phyloP scores from a whole-genome alignment of 2,888 invertebrate species.

The Poecilus cupreus region DNA sequence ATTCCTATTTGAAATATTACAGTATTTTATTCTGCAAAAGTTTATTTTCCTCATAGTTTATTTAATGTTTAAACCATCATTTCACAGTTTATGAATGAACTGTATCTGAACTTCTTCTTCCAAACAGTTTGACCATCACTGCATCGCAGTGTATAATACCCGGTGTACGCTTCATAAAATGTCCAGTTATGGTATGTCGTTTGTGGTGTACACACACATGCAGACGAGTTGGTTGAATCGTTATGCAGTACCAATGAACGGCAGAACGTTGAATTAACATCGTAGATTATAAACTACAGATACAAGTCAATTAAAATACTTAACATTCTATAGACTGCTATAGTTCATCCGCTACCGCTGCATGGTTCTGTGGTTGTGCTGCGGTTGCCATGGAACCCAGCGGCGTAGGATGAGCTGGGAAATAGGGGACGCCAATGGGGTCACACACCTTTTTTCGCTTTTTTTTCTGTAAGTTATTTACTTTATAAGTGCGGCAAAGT shows the following conservation, averaged over 20 bases:
- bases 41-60: too few species aligned
- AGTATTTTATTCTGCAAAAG: too few species aligned
- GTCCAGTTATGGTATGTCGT: constrained; percentile 34
- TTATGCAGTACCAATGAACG: not conserved
- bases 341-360: constrained; percentile 17
- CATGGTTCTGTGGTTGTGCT: not conserved
- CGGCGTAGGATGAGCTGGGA: too few species aligned
- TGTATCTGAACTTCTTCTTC: too few species aligned
- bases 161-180: constrained; percentile 10
- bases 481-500: too few species aligned
- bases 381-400: too few species aligned
- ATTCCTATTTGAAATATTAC: too few species aligned
- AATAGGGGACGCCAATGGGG: too few species aligned
- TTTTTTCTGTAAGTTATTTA: too few species aligned
- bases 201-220: not conserved
- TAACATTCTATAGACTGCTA: constrained; percentile 22
- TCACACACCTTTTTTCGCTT: too few species aligned
- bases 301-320: constrained; percentile 50
- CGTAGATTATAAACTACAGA: constrained; percentile 44
- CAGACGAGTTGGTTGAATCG: not conserved
- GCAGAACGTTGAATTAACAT: constrained; percentile 28
- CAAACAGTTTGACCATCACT: not conserved
- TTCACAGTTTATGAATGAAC: too few species aligned
- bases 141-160: not conserved
- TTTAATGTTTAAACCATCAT: too few species aligned